Evolutionary conservation across 2,888 invertebrate genomes (phyloP).

Genomic region (Camponotus fellah): DNA sequence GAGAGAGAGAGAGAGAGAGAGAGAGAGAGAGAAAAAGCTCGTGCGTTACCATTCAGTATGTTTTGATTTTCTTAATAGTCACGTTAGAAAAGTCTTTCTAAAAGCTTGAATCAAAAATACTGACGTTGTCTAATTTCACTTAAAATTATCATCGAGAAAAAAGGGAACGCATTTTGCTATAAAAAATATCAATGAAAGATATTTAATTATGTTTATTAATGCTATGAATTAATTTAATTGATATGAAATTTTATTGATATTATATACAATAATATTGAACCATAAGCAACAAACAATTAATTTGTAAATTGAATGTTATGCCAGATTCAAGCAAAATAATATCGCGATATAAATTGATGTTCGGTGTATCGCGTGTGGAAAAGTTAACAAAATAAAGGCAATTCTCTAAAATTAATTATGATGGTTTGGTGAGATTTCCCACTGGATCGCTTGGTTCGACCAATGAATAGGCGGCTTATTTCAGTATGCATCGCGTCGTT

Average conservation of each 20-base stretch:
- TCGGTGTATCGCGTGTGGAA: constrained; percentile 9
- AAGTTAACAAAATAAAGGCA: constrained; percentile 55
- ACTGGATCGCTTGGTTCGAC: constrained; percentile 63
- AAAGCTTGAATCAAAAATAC: constrained; percentile 59
- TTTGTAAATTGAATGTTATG: not conserved
- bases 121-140: constrained; percentile 56
- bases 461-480: constrained; percentile 64
- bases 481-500: constrained; percentile 62
- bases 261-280: not conserved
- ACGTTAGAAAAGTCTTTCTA: constrained; percentile 71
- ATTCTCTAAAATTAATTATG: constrained; percentile 30
- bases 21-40: constrained; percentile 64
- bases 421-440: constrained; percentile 64
- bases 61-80: constrained; percentile 85
- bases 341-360: not conserved
- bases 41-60: constrained; percentile 78
- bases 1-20: constrained; percentile 63
- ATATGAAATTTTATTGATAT: not conserved
- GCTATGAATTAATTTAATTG: not conserved
- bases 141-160: not conserved
- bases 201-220: not conserved
- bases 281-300: not conserved
- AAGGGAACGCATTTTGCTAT: not conserved
- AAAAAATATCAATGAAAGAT: not conserved
- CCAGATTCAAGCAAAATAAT: not conserved